These are phyloP conservation scores for Chymomyza fuscimana DNA, from an alignment of 2,888 invertebrate genomes.

Conservation along the genomic window DNA sequence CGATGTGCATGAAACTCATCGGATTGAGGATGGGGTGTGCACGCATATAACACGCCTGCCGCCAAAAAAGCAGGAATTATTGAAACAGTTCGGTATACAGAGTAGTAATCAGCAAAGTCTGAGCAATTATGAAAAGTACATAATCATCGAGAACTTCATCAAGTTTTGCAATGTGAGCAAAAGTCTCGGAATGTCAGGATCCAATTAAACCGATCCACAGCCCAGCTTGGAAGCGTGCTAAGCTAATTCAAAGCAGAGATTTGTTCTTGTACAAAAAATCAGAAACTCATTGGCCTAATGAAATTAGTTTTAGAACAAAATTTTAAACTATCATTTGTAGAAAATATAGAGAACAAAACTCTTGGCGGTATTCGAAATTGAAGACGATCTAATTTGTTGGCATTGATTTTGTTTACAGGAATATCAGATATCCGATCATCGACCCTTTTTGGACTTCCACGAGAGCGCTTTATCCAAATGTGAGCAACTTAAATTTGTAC, in stretches of 20 bases:
- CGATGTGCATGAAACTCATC: constrained; percentile 79
- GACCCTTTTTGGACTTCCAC: constrained; percentile 80
- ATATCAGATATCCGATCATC: constrained; percentile 80
- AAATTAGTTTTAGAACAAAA: constrained; percentile 40
- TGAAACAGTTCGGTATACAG: constrained; percentile 80
- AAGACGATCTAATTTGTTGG: not conserved
- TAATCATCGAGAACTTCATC: constrained; percentile 80
- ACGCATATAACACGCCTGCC: constrained; percentile 79
- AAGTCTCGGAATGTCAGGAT: constrained; percentile 44
- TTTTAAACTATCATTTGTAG: constrained; percentile 43
- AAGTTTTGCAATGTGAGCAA: constrained; percentile 80
- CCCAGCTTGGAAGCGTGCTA: not conserved
- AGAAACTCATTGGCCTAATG: constrained; percentile 32
- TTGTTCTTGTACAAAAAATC: constrained; percentile 54
- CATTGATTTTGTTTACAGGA: constrained; percentile 57
- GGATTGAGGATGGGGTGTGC: constrained; percentile 79
- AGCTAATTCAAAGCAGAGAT: constrained; percentile 46
- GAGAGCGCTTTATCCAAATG: constrained; percentile 79
- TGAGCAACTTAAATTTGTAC: constrained; percentile 80
- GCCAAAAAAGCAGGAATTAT: constrained; percentile 79
- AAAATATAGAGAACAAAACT: constrained; percentile 62
- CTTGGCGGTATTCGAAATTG: constrained; percentile 38
- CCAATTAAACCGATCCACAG: constrained; percentile 17
- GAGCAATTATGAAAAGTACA: constrained; percentile 80
- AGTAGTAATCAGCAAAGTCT: constrained; percentile 79